These are phyloP conservation scores for Melanotaenia pygmaea DNA, from an alignment of 2,797 vertebrate genomes.

Conservation along the genomic window DNA sequence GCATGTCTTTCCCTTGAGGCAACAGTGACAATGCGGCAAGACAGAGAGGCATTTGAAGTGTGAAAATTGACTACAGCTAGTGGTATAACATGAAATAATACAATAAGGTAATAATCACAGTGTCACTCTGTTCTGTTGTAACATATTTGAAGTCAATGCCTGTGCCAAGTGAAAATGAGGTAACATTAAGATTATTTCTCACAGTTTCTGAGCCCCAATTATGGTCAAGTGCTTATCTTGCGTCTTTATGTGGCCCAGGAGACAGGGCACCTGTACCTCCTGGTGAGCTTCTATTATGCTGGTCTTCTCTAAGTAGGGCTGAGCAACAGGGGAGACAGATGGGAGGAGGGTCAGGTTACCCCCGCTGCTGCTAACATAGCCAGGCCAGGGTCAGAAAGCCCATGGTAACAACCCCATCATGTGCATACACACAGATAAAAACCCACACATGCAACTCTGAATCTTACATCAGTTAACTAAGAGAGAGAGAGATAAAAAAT, in stretches of 20 bases:
- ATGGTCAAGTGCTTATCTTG: slow-evolving; percentile 71
- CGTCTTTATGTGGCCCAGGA: slow-evolving; percentile 60
- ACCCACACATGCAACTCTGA: slow-evolving; percentile 18
- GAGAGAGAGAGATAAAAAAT: slow-evolving; percentile 12
- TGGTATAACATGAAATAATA: slow-evolving; percentile 38
- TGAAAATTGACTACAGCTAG: slow-evolving; percentile 37
- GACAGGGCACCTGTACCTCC: slow-evolving; percentile 76
- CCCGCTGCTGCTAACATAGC: slow-evolving; percentile 65
- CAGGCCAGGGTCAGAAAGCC: slow-evolving; percentile 74
- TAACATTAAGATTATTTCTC: slow-evolving; percentile 60
- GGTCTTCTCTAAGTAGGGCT: slow-evolving; percentile 47
- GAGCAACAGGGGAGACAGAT: slow-evolving; percentile 87
- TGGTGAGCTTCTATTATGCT: slow-evolving; percentile 73
- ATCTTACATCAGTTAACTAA: neutral
- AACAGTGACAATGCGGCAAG: slow-evolving; percentile 20
- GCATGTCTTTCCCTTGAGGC: neutral
- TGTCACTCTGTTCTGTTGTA: slow-evolving; percentile 48
- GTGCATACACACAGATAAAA: slow-evolving; percentile 10
- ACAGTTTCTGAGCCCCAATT: slow-evolving; percentile 67
- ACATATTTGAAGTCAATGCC: slow-evolving; percentile 33
- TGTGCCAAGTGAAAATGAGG: slow-evolving; percentile 54
- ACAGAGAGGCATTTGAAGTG: slow-evolving; percentile 19
- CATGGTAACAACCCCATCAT: slow-evolving; percentile 70
- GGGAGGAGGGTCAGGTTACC: slow-evolving; percentile 86
- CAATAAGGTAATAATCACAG: slow-evolving; percentile 37